Evolutionary conservation across 2,113 vertebrate genomes (phyloP).

Genomic region (Ellobius talpinus): DNA sequence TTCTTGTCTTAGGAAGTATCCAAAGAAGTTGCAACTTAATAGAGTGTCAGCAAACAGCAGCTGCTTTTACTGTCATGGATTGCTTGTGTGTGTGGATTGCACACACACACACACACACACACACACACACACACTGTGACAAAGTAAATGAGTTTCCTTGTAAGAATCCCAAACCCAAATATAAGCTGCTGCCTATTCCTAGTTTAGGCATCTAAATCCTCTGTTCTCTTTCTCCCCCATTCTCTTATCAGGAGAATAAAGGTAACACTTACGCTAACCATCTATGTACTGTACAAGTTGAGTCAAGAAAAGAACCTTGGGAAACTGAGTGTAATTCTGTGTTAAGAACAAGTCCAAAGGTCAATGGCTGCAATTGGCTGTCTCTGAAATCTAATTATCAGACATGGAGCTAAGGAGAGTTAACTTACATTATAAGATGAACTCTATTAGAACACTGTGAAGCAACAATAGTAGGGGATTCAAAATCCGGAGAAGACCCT

Average conservation of each 20-base stretch:
- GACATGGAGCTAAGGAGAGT: background rate
- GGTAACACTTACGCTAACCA: background rate
- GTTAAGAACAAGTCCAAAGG: background rate
- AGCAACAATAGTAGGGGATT: background rate
- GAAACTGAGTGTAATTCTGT: background rate
- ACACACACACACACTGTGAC: background rate
- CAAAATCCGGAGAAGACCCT: background rate
- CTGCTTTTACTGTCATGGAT: background rate
- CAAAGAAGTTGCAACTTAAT: background rate
- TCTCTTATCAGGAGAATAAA: background rate
- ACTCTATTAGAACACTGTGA: background rate
- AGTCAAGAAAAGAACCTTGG: background rate
- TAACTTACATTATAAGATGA: background rate
- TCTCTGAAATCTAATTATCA: background rate
- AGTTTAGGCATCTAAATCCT: background rate
- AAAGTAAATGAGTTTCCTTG: background rate
- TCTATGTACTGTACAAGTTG: background rate
- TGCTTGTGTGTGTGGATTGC: background rate
- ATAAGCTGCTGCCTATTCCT: background rate
- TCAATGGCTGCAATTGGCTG: background rate
- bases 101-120: accelerated
- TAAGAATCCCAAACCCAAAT: background rate
- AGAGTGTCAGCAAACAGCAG: background rate
- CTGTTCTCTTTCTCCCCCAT: background rate
- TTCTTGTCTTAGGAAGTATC: background rate